These are phyloP conservation scores for Nudaria mundana DNA, from an alignment of 2,888 invertebrate genomes.

Conservation along the genomic window DNA sequence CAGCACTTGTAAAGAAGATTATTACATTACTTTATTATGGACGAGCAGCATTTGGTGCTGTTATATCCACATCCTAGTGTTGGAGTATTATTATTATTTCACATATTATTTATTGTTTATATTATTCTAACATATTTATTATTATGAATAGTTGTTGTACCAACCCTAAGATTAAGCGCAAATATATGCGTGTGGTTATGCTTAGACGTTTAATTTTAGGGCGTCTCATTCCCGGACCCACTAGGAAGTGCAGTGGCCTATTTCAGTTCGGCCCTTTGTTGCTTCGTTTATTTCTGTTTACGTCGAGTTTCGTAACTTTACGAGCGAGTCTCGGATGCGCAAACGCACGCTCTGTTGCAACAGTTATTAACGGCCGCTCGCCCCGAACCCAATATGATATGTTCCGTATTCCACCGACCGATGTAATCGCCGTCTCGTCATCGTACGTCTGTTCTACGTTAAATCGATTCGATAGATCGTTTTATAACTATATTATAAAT, in stretches of 20 bases:
- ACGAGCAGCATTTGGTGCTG: no score
- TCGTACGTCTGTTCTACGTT: conserved; percentile 26
- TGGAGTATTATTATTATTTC: no score
- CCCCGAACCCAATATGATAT: conserved; percentile 51
- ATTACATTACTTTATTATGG: no score
- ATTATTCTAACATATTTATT: no score
- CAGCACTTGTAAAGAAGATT: no score
- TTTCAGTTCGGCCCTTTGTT: conserved; percentile 72
- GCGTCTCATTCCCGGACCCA: conserved; percentile 50
- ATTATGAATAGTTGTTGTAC: not conserved
- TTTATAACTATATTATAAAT: conserved; percentile 30
- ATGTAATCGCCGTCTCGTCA: conserved; percentile 35
- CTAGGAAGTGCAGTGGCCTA: conserved; percentile 69
- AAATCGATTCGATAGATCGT: conserved; percentile 28
- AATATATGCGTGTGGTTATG: conserved; percentile 19
- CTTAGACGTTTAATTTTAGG: conserved; percentile 54
- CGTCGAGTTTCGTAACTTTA: conserved; percentile 76
- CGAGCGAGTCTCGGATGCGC: conserved; percentile 62
- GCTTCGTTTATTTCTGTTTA: conserved; percentile 74
- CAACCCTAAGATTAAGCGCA: conserved; percentile 9
- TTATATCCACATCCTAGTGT: no score
- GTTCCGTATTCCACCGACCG: conserved; percentile 36
- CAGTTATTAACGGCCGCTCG: conserved; percentile 66
- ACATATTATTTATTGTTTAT: no score
- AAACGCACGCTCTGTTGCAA: conserved; percentile 62